Conservation (phyloP, 2,113 vertebrate species). For the Dendropsophus ebraccatus region DNA sequence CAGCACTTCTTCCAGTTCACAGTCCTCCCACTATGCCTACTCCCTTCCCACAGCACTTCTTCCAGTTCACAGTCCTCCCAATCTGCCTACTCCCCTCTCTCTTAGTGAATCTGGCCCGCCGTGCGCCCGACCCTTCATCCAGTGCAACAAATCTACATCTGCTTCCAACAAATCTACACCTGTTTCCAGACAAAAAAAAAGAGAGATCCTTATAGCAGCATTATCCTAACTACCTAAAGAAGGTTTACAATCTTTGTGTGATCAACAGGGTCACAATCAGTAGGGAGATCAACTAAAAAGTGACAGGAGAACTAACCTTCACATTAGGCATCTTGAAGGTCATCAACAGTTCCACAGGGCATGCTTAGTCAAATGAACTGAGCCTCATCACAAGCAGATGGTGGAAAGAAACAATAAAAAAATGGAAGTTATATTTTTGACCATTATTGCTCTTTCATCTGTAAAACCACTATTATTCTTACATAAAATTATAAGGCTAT, state of each 20-base stretch:
- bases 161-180: too few species aligned
- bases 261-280: neutral
- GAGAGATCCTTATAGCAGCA: neutral
- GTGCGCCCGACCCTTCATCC: too few species aligned
- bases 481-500: neutral
- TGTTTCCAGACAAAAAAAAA: neutral
- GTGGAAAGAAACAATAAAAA: neutral
- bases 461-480: neutral
- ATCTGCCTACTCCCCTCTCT: too few species aligned
- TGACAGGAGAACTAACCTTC: constrained; percentile 31
- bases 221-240: neutral
- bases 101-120: too few species aligned
- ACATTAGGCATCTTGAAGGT: constrained; percentile 32
- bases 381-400: neutral
- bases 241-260: neutral
- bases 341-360: constrained; percentile 5
- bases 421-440: neutral
- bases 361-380: neutral
- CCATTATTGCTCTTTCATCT: neutral
- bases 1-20: too few species aligned
- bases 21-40: too few species aligned
- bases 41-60: too few species aligned
- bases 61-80: too few species aligned
- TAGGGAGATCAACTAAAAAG: constrained; percentile 6
- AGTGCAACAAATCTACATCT: too few species aligned